A percentile compares a stretch with the other conserved stretches of the same genome.
Evolutionary conservation across 1,140 invertebrate species (phyloP).

Genomic region (Trichonephila clavata): DNA sequence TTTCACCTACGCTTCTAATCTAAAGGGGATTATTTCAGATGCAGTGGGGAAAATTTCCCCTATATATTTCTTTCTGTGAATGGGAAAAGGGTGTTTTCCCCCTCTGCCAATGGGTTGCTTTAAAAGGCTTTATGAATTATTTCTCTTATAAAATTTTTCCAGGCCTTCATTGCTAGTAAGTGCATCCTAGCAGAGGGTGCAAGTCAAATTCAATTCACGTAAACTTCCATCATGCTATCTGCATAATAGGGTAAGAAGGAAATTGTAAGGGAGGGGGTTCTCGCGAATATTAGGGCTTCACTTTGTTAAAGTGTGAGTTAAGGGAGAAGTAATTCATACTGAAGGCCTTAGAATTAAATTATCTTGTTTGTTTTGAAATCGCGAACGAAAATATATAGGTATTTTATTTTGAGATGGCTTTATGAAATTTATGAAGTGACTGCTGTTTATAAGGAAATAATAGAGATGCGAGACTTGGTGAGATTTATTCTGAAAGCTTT

Average conservation of each 20-base stretch:
- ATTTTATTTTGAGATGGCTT: neutral
- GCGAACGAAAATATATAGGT: neutral
- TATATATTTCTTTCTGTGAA: conserved; percentile 45
- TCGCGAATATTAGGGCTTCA: neutral
- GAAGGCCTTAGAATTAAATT: neutral
- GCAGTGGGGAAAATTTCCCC: conserved; percentile 26
- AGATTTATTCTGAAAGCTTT: neutral
- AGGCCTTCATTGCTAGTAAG: neutral
- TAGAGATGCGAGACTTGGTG: neutral
- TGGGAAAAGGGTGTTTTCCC: neutral
- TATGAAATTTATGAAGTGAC: conserved; percentile 24
- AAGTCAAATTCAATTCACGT: conserved; percentile 31
- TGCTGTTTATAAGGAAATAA: neutral
- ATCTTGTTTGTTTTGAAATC: neutral
- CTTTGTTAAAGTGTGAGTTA: conserved; percentile 30
- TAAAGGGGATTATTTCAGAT: conserved; percentile 54
- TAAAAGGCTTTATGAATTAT: conserved; percentile 18
- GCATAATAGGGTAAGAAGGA: neutral
- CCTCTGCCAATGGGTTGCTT: neutral
- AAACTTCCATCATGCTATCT: neutral
- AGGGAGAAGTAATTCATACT: neutral
- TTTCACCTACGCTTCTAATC: conserved; percentile 52
- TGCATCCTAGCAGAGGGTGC: neutral
- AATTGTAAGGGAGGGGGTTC: neutral
- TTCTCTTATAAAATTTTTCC: conserved; percentile 16